Base-by-base conservation (phyloP, 2,797 vertebrate species). In the Mormyrus proboscirostris region DNA sequence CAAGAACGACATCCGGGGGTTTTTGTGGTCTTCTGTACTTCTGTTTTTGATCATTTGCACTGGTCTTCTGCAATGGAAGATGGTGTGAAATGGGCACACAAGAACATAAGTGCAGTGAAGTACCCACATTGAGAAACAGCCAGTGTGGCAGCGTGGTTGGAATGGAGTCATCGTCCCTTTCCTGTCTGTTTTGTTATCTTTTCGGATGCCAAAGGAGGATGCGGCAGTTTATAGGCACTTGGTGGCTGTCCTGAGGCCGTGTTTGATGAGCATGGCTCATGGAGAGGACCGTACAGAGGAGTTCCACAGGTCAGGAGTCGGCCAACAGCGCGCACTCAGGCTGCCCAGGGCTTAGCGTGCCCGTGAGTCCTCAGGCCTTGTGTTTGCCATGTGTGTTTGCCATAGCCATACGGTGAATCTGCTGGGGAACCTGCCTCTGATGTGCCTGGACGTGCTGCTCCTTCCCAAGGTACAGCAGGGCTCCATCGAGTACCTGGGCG, bases 201-300 rank as follows among this genome's bases (percentile, higher is more conserved):
- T 44, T 29, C 3, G 19, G n/a, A 82, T 33, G 8, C 59, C n/a
- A 44, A 92, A 99, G 98, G 98, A 98, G 93, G 98, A 98, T 29
- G 95, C 97, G 90, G 96, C 96, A 85, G 92, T 96, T 47, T 98
- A 96, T 95, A 95, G 96, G 91, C 97, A 95, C 93, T 90, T 99
- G 92, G 97, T 95, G 19, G 97, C 97, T 65, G 95, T 98, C 16
- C 95, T 99, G 91, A 97, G 97, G 92, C 96, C 97, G 93, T 98
- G 98, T 92, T 94, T 99, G 82, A 95, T 97, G 96, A 95, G 96
- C 91, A 91, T 88, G 3, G 95, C 97, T 0, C 97, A 97, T 0
- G 97, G 96, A 79, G 97, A 98, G 86, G 97, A 99, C 79, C 93
- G 95, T 29, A 98, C 97, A 0, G 97, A 99, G 90, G 98, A 99